phyloP scores from a whole-genome alignment of 1,140 invertebrate genomes.

The Akabosia matsudoensis region DNA sequence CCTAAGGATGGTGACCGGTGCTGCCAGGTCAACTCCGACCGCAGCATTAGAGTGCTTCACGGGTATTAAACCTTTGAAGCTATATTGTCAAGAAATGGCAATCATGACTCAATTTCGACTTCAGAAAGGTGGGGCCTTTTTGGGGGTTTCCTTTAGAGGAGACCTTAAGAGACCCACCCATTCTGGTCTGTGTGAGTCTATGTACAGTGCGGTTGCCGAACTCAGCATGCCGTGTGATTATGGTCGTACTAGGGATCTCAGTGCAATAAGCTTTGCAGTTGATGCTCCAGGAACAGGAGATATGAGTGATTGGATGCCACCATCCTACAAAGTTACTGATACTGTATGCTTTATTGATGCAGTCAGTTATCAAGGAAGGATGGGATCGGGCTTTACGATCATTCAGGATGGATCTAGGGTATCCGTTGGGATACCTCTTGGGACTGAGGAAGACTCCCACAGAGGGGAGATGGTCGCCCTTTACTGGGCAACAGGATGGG shows the following conservation, averaged over 20 bases:
- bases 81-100: not conserved
- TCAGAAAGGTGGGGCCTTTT: not conserved
- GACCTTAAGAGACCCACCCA: not conserved
- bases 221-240: not conserved
- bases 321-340: too few relatives aligned
- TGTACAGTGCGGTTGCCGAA: not conserved
- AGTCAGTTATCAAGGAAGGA: not conserved
- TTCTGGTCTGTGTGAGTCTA: not conserved
- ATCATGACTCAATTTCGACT: slow-evolving; percentile 11
- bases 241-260: too few relatives aligned
- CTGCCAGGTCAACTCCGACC: slow-evolving; percentile 21
- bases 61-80: slow-evolving; percentile 7
- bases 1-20: slow-evolving; percentile 3
- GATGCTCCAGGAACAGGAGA: not conserved
- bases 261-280: not conserved
- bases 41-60: slow-evolving; percentile 19
- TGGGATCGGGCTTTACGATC: not conserved
- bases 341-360: slow-evolving; percentile 17
- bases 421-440: too few relatives aligned
- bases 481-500: too few relatives aligned
- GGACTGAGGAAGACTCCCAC: too few relatives aligned
- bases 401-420: too few relatives aligned
- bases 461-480: too few relatives aligned
- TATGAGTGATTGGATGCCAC: not conserved
- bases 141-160: not conserved